phyloP scores from a whole-genome alignment of 2,113 vertebrate genomes.

The Excalfactoria chinensis region DNA sequence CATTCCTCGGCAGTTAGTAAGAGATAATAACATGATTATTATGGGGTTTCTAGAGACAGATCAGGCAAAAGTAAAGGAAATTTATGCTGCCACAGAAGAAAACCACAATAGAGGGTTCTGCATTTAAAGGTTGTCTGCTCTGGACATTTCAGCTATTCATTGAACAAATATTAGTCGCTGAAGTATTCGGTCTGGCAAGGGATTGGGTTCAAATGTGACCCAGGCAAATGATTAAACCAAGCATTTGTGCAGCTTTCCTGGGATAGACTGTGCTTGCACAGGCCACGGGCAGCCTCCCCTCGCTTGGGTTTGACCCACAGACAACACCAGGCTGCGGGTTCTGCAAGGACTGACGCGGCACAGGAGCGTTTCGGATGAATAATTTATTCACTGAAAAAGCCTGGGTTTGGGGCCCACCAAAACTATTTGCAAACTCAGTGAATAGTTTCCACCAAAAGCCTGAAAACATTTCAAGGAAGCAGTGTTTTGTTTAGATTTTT shows the following conservation, averaged over 20 bases:
- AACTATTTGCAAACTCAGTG: slow-evolving; percentile 53
- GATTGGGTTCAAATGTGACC: not conserved
- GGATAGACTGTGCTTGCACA: not conserved
- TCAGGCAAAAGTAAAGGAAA: slow-evolving; percentile 23
- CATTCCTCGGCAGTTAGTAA: slow-evolving; percentile 42
- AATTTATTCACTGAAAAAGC: not conserved
- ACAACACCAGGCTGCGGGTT: not conserved
- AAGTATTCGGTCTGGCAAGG: not conserved
- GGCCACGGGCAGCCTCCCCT: not conserved
- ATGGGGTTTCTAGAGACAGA: slow-evolving; percentile 33
- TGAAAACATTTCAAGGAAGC: slow-evolving; percentile 22
- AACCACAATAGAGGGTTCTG: slow-evolving; percentile 38
- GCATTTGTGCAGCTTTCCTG: not conserved
- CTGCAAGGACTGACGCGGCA: not conserved
- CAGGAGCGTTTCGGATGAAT: not conserved
- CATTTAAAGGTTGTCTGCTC: slow-evolving; percentile 25
- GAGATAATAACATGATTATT: slow-evolving; percentile 38
- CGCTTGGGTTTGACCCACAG: not conserved
- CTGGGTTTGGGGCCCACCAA: not conserved
- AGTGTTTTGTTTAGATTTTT: not conserved
- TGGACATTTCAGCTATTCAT: slow-evolving; percentile 16
- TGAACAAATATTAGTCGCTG: not conserved
- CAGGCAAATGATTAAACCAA: not conserved
- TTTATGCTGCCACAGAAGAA: not conserved
- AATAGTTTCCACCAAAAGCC: slow-evolving; percentile 41